A percentile compares a stretch with the other conserved stretches of the same genome.
Conservation (phyloP, 2,888 invertebrate species). For the Watsonalla cultraria region DNA sequence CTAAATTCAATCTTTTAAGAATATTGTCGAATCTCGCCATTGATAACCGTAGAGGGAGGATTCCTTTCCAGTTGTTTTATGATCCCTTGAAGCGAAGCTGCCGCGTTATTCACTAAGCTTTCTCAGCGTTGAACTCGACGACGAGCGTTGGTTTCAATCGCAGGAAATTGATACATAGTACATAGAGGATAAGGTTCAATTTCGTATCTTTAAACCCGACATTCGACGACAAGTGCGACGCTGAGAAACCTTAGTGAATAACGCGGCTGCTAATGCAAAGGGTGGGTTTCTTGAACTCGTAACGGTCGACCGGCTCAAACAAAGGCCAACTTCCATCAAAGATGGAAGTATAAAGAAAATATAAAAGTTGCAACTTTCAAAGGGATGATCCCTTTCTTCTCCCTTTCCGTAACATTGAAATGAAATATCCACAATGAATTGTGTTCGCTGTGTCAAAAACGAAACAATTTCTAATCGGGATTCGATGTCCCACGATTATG, state of each 20-base stretch:
- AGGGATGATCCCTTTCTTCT: constrained; percentile 60
- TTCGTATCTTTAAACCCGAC: too few species aligned
- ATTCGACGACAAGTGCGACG: too few species aligned
- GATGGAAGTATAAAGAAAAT: constrained; percentile 58
- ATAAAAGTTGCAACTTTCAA: constrained; percentile 65
- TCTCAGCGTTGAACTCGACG: too few species aligned
- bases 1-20: constrained; percentile 3
- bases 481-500: constrained; percentile 12
- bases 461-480: constrained; percentile 29
- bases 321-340: constrained; percentile 62
- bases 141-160: too few species aligned
- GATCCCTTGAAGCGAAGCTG: constrained; percentile 23
- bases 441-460: constrained; percentile 33
- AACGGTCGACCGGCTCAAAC: constrained; percentile 41
- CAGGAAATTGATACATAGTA: too few species aligned
- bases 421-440: constrained; percentile 47
- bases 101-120: too few species aligned
- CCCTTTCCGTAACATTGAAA: constrained; percentile 48
- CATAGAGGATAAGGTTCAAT: too few species aligned
- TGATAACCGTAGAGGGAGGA: constrained; percentile 18
- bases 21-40: constrained; percentile 13
- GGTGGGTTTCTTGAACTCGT: constrained; percentile 38
- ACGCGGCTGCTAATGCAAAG: constrained; percentile 26
- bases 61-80: constrained; percentile 25
- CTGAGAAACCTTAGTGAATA: too few species aligned